phyloP scores from a whole-genome alignment of 1,140 invertebrate species.

The Dinothrombium tinctorium region DNA sequence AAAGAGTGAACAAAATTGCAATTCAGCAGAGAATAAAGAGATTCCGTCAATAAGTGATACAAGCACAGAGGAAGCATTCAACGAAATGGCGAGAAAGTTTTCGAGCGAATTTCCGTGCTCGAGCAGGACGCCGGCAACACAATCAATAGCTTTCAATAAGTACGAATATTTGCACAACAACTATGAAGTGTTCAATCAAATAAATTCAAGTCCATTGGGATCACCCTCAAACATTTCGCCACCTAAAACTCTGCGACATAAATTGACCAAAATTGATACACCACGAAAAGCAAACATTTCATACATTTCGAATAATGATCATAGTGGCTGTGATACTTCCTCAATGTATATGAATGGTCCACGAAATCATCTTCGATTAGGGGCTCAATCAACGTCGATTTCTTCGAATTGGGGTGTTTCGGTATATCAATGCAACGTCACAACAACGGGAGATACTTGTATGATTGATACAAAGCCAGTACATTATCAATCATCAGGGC shows the following conservation, averaged over 20 bases:
- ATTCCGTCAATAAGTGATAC: not conserved
- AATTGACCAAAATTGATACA: not conserved
- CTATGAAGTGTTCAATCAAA: too few relatives aligned
- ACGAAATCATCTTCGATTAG: too few relatives aligned
- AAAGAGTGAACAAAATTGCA: not conserved
- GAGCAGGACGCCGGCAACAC: too few relatives aligned
- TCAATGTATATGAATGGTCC: too few relatives aligned
- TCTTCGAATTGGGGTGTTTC: too few relatives aligned
- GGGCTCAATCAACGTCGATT: too few relatives aligned
- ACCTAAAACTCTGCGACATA: not conserved
- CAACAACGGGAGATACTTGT: too few relatives aligned
- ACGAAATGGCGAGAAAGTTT: not conserved
- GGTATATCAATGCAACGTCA: too few relatives aligned
- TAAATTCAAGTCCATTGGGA: not conserved
- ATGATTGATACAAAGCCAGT: too few relatives aligned
- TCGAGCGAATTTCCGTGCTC: not conserved
- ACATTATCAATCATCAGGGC: too few relatives aligned
- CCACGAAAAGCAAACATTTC: constrained; percentile 6
- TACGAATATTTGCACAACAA: not conserved
- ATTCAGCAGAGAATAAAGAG: not conserved
- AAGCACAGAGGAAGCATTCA: not conserved
- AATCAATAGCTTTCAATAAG: not conserved
- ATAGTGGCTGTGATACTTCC: too few relatives aligned
- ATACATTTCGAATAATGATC: constrained; percentile 2
- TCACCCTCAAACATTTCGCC: not conserved